Percentiles rank a stretch among this genome's conserved stretches.
Conservation (phyloP, 2,888 invertebrate species). For the Toxonevra muliebris region DNA sequence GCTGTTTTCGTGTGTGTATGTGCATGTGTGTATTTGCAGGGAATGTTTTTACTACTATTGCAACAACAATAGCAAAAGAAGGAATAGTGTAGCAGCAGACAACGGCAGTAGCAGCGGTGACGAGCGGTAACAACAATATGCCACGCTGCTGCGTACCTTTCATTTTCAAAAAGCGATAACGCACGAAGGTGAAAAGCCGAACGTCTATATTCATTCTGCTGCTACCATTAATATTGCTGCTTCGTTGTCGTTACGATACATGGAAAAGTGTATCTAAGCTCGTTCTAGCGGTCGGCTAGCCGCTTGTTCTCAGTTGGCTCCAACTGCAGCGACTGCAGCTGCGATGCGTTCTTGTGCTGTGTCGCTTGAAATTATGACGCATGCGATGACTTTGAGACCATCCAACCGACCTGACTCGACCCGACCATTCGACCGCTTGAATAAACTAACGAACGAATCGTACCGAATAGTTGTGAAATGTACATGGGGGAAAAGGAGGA, state of each 20-base stretch:
- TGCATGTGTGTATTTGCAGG: background rate
- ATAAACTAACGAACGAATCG: background rate
- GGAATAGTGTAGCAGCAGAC: slow-evolving; percentile 25
- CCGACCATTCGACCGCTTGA: no score
- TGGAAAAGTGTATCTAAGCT: slow-evolving; percentile 10
- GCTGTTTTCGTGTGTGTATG: slow-evolving; percentile 20
- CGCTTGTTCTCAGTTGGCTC: background rate
- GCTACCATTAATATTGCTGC: slow-evolving; percentile 15
- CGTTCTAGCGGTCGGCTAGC: slow-evolving; percentile 14
- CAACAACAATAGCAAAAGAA: slow-evolving; percentile 30
- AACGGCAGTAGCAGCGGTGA: background rate
- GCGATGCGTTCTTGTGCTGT: background rate
- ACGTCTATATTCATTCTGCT: background rate
- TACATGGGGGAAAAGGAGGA: no score
- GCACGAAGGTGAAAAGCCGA: slow-evolving; percentile 30
- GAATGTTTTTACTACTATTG: slow-evolving; percentile 12
- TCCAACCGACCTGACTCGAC: no score
- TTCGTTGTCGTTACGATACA: slow-evolving; percentile 13
- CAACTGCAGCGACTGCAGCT: slow-evolving; percentile 7
- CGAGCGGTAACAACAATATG: slow-evolving; percentile 15
- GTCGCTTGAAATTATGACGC: slow-evolving; percentile 32
- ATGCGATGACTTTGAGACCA: slow-evolving; percentile 24
- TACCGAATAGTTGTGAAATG: background rate
- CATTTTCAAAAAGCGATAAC: slow-evolving; percentile 19
- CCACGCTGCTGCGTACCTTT: slow-evolving; percentile 20